phyloP scores from a whole-genome alignment of 2,797 vertebrate species.

The Microchirus variegatus region DNA sequence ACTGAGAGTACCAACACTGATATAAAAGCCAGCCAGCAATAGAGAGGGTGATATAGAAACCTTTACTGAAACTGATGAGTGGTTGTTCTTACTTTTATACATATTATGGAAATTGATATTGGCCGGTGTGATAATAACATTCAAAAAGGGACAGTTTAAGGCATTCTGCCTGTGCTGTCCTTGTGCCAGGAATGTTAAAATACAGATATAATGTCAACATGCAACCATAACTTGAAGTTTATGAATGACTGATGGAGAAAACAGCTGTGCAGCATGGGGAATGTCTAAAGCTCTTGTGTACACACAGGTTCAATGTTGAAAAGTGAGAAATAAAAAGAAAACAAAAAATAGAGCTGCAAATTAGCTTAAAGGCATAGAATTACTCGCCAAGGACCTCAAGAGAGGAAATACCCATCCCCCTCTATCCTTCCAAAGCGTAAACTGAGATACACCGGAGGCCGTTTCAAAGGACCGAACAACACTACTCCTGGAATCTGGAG shows the following conservation, averaged over 20 bases:
- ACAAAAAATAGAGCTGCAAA: constrained; percentile 64
- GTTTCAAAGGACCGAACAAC: constrained; percentile 60
- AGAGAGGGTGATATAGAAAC: not conserved
- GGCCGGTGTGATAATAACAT: constrained; percentile 4
- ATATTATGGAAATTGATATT: not conserved
- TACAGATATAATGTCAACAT: constrained; percentile 16
- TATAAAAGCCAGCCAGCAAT: constrained; percentile 22
- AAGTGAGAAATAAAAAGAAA: constrained; percentile 51
- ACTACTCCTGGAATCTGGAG: constrained; percentile 56
- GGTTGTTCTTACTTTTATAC: constrained; percentile 2
- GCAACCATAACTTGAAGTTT: constrained; percentile 33
- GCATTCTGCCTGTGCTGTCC: not conserved
- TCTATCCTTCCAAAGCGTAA: constrained; percentile 64
- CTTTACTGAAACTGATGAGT: not conserved
- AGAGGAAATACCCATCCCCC: constrained; percentile 64
- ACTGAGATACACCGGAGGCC: constrained; percentile 66
- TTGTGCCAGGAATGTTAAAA: constrained; percentile 14
- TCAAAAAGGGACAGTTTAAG: not conserved
- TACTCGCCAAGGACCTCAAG: constrained; percentile 54
- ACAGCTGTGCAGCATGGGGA: constrained; percentile 36
- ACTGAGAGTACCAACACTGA: constrained; percentile 28
- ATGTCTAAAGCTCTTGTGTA: constrained; percentile 16
- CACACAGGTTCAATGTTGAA: constrained; percentile 25
- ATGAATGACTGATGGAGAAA: constrained; percentile 52
- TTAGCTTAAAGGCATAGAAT: constrained; percentile 73